Evolutionary conservation across 2,888 invertebrate species (phyloP).

Genomic region (Ryuthela nishihirai): DNA sequence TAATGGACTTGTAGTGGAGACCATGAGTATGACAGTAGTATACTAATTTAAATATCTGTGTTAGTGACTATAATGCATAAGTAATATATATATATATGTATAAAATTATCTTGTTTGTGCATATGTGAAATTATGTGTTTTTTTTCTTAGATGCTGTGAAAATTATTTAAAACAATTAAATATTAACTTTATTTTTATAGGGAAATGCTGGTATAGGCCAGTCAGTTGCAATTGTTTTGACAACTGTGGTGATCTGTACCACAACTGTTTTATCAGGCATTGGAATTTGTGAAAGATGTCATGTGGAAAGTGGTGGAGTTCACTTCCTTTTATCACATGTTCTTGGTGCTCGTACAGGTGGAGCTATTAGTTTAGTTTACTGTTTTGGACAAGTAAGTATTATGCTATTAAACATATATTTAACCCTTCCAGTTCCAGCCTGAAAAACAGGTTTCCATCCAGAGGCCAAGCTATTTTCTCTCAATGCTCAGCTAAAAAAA

Average conservation of each 20-base stretch:
- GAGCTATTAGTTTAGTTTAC: conserved; percentile 86
- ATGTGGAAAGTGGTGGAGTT: conserved; percentile 95
- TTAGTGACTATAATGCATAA: no score
- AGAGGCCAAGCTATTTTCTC: no score
- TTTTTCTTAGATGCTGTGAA: no score
- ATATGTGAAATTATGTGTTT: no score
- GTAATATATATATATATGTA: no score
- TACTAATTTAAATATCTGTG: no score
- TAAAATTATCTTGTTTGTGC: no score
- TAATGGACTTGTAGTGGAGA: no score
- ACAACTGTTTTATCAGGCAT: conserved; percentile 92
- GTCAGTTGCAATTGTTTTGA: conserved; percentile 53
- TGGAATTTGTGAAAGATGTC: conserved; percentile 91
- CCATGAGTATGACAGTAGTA: no score
- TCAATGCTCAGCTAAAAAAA: no score
- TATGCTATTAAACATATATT: conserved; percentile 38
- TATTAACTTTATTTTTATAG: conserved; percentile 44
- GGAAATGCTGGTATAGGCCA: conserved; percentile 56
- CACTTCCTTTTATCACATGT: conserved; percentile 94
- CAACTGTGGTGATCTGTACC: conserved; percentile 76
- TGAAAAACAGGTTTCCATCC: no score
- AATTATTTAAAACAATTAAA: background rate
- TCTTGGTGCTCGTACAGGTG: conserved; percentile 87
- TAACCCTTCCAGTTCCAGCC: no score
- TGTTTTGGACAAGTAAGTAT: conserved; percentile 85